A percentile compares a stretch with the other conserved stretches of the same genome.
These are phyloP conservation scores for Eudemis profundana DNA, from an alignment of 2,888 invertebrate genomes.

Conservation along the genomic window DNA sequence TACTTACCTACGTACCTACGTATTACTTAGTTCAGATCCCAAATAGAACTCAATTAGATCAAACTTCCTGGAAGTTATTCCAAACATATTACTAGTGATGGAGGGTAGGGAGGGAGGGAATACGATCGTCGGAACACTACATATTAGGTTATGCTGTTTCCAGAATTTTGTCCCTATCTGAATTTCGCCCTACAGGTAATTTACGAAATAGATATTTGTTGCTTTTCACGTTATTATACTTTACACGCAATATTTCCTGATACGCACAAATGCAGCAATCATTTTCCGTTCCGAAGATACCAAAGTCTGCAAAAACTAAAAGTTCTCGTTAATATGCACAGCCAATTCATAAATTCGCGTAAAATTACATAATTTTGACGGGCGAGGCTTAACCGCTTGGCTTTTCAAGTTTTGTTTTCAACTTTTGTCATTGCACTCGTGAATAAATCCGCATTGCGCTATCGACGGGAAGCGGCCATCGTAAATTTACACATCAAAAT, in stretches of 20 bases:
- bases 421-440: constrained; percentile 63
- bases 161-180: too few species aligned
- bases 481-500: constrained; percentile 84
- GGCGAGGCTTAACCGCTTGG: constrained; percentile 20
- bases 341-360: constrained; percentile 41
- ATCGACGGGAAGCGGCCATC: constrained; percentile 73
- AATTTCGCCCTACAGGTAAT: too few species aligned
- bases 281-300: background rate
- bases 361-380: constrained; percentile 28
- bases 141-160: too few species aligned
- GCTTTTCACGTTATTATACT: too few species aligned
- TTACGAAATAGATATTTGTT: too few species aligned
- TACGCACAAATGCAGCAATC: background rate
- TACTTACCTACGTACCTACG: too few species aligned
- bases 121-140: too few species aligned
- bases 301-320: constrained; percentile 28
- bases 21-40: too few species aligned
- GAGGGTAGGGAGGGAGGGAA: too few species aligned
- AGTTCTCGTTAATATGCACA: constrained; percentile 25
- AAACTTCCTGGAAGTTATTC: too few species aligned
- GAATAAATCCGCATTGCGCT: constrained; percentile 69
- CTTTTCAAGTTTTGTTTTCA: constrained; percentile 45
- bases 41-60: too few species aligned
- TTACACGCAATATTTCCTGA: background rate
- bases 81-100: too few species aligned